These are phyloP conservation scores for Melanotaenia nigrans DNA, from an alignment of 2,797 vertebrate species.

Conservation along the genomic window DNA sequence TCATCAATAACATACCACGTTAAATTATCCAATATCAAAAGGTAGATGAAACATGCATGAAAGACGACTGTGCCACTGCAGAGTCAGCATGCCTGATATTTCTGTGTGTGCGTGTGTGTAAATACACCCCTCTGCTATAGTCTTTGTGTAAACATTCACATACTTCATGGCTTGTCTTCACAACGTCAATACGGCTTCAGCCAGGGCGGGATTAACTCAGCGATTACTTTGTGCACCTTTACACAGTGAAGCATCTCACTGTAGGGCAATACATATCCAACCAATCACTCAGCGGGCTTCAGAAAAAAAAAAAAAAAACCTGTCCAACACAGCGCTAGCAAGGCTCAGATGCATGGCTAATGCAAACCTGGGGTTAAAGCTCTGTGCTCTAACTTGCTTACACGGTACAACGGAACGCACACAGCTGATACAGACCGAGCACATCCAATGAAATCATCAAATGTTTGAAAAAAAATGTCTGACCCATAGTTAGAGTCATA, in stretches of 20 bases:
- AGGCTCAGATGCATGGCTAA: conserved; percentile 63
- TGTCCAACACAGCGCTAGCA: conserved; percentile 59
- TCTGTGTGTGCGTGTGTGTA: conserved; percentile 14
- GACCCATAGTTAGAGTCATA: conserved; percentile 1
- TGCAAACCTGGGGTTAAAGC: conserved; percentile 64
- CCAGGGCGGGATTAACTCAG: conserved; percentile 69
- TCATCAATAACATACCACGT: not conserved
- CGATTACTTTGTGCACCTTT: conserved; percentile 64
- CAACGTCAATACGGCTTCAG: conserved; percentile 71
- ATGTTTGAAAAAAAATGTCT: conserved; percentile 15
- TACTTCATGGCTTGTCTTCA: conserved; percentile 62
- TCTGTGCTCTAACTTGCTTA: conserved; percentile 51
- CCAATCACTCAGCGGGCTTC: conserved; percentile 66
- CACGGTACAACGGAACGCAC: conserved; percentile 38
- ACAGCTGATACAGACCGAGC: conserved; percentile 37
- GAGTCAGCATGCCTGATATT: conserved; percentile 32
- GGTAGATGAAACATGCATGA: not conserved
- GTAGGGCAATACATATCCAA: conserved; percentile 68
- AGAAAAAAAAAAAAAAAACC: conserved; percentile 37
- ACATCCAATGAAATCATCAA: conserved; percentile 24
- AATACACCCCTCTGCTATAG: conserved; percentile 23
- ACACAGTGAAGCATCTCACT: conserved; percentile 67
- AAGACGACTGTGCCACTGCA: conserved; percentile 3
- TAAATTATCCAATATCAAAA: too few relatives aligned
- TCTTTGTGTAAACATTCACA: conserved; percentile 64